phyloP scores from a whole-genome alignment of 2,113 vertebrate genomes.

The Paedocypris sp. region DNA sequence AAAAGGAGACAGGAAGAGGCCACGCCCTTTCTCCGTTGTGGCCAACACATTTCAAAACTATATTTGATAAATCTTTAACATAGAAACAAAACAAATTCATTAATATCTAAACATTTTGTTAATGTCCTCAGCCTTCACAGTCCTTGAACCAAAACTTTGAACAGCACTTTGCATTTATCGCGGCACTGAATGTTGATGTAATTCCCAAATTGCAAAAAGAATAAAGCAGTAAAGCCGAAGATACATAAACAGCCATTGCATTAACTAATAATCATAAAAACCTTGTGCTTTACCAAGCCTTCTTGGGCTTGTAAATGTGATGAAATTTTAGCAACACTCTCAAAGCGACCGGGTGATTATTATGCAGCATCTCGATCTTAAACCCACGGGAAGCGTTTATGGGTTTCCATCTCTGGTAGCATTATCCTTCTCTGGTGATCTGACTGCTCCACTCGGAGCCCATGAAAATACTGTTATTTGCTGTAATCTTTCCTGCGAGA shows the following conservation, averaged over 20 bases:
- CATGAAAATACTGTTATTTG: conserved; percentile 17
- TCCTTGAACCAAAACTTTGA: too few species aligned
- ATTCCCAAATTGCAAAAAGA: not conserved
- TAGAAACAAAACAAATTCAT: too few species aligned
- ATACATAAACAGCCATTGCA: not conserved
- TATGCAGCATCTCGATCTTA: conserved; percentile 18
- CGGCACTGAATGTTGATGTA: too few species aligned
- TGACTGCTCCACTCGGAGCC: conserved; percentile 4
- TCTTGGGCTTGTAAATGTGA: conserved; percentile 8
- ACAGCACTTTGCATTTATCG: too few species aligned
- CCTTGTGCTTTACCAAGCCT: not conserved
- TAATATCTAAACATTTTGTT: too few species aligned
- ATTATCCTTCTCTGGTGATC: conserved; percentile 9
- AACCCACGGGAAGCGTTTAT: not conserved
- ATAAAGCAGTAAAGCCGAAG: not conserved
- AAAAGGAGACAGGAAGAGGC: too few species aligned
- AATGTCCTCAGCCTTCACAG: too few species aligned
- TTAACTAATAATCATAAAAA: conserved; percentile 2
- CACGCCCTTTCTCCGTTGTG: too few species aligned
- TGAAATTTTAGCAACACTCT: conserved; percentile 19
- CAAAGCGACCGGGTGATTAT: conserved; percentile 19
- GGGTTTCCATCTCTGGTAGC: not conserved
- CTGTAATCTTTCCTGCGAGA: conserved; percentile 6
- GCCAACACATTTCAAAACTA: too few species aligned
- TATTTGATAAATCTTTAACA: too few species aligned